A percentile compares a stretch with the other conserved stretches of the same genome.
Evolutionary conservation across 2,113 vertebrate species (phyloP).

Genomic region (Anthoscopus minutus): DNA sequence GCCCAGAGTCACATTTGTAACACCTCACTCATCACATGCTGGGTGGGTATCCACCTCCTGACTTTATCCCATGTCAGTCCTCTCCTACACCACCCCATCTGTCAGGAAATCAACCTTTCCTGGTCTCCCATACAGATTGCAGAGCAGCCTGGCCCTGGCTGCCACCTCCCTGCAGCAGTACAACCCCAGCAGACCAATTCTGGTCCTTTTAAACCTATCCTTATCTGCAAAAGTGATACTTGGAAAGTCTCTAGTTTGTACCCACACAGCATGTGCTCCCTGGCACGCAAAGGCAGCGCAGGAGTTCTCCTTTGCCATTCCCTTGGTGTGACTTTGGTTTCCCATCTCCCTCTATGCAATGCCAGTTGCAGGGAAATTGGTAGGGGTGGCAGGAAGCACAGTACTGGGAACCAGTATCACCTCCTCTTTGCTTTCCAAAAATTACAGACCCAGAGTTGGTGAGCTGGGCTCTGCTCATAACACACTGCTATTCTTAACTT

Average conservation of each 20-base stretch:
- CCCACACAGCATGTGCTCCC: neutral
- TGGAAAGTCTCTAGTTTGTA: neutral
- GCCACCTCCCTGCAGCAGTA: neutral
- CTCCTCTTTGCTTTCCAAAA: neutral
- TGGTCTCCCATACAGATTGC: neutral
- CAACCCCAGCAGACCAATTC: neutral
- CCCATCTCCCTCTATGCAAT: neutral
- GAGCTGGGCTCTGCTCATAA: neutral
- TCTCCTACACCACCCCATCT: neutral
- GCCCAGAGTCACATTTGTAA: neutral
- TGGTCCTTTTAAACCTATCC: neutral
- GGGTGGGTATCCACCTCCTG: neutral
- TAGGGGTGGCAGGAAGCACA: neutral
- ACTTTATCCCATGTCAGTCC: neutral
- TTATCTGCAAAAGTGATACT: neutral
- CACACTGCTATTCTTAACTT: neutral
- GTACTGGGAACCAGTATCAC: neutral
- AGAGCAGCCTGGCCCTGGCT: neutral
- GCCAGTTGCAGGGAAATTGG: neutral
- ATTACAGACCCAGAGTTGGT: neutral
- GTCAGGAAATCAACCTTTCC: neutral
- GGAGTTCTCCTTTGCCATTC: neutral
- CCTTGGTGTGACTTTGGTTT: neutral
- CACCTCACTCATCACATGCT: neutral
- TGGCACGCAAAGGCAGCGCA: neutral